phyloP scores from a whole-genome alignment of 2,888 invertebrate species.

The Zygogramma bicolorata region DNA sequence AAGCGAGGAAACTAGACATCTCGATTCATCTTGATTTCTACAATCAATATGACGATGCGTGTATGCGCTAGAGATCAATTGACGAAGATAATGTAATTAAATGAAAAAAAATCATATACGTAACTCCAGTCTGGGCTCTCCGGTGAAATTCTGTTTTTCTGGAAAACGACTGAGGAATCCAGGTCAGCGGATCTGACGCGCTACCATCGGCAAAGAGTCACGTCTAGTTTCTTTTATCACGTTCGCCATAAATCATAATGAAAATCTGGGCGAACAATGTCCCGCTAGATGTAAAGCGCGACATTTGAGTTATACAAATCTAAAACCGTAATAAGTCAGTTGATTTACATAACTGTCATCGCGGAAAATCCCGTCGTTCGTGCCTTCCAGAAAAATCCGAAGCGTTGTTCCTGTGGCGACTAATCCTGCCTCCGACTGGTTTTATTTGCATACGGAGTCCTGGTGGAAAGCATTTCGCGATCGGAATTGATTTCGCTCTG shows the following conservation, averaged over 20 bases:
- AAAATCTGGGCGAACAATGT: conserved; percentile 36
- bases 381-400: conserved; percentile 45
- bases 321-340: conserved; percentile 54
- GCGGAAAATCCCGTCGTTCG: conserved; percentile 45
- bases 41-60: too few species aligned
- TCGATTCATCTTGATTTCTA: too few species aligned
- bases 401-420: conserved; percentile 18
- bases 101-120: too few species aligned
- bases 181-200: background rate
- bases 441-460: background rate
- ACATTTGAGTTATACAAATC: conserved; percentile 49
- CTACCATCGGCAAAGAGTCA: conserved; percentile 36
- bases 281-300: conserved; percentile 35
- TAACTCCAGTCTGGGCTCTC: too few species aligned
- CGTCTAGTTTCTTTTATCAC: conserved; percentile 46
- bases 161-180: background rate
- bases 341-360: conserved; percentile 55
- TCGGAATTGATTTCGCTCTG: too few species aligned
- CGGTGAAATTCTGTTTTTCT: background rate
- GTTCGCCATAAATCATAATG: conserved; percentile 51
- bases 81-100: too few species aligned
- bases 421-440: background rate
- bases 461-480: too few species aligned
- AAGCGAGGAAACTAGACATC: too few species aligned
- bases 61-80: too few species aligned